Evolutionary conservation across 2,797 vertebrate species (phyloP).

Genomic region (Ptychobarbus kaznakovi): DNA sequence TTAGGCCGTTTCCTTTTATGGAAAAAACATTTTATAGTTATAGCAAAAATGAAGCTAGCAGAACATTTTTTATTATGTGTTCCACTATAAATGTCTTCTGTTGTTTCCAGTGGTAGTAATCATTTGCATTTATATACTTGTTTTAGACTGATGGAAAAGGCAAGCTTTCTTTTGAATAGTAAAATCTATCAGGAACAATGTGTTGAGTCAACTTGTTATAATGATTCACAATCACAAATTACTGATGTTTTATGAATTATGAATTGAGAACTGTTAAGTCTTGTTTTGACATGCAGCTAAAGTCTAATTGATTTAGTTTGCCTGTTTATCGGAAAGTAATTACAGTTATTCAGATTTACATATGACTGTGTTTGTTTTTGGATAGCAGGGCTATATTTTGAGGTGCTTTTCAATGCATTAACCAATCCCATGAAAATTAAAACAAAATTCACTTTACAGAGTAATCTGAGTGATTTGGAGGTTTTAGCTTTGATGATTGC

Average conservation of each 20-base stretch:
- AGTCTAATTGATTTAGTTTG: background rate
- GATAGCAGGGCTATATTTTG: background rate
- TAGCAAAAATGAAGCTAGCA: background rate
- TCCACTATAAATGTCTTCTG: constrained; percentile 27
- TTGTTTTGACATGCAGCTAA: background rate
- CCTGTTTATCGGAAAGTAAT: background rate
- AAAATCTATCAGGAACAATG: background rate
- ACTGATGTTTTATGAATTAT: background rate
- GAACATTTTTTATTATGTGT: constrained; percentile 12
- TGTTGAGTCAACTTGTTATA: background rate
- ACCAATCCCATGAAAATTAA: background rate
- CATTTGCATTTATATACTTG: constrained; percentile 15
- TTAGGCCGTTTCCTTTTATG: background rate
- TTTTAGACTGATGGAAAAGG: background rate
- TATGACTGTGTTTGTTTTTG: background rate
- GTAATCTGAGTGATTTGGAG: constrained; percentile 87
- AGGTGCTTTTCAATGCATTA: background rate
- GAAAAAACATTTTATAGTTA: background rate
- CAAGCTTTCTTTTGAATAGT: constrained; percentile 10
- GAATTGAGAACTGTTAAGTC: background rate
- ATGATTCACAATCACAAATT: background rate
- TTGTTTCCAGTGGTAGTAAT: constrained; percentile 13
- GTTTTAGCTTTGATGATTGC: constrained; percentile 92
- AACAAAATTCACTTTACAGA: constrained; percentile 76
- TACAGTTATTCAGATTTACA: background rate